phyloP scores from a whole-genome alignment of 2,113 vertebrate genomes.

The Seriola dumerili region DNA sequence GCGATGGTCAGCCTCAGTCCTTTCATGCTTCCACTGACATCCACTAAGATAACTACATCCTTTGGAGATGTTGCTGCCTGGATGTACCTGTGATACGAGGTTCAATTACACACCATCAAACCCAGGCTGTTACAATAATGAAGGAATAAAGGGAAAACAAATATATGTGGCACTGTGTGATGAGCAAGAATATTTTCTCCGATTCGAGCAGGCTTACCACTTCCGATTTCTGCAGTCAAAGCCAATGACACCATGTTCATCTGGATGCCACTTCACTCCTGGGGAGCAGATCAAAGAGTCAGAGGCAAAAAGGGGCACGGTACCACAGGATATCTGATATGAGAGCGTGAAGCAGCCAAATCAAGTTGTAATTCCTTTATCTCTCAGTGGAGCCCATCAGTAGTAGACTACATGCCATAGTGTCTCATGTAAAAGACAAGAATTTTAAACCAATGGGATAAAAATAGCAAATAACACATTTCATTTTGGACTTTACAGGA shows the following conservation, averaged over 20 bases:
- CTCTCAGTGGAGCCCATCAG: neutral
- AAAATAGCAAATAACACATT: neutral
- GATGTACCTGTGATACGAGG: slow-evolving; percentile 90
- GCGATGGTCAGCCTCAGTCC: slow-evolving; percentile 97
- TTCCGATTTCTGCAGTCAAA: slow-evolving; percentile 99
- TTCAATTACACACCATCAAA: neutral
- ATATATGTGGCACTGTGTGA: neutral
- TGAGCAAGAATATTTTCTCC: neutral
- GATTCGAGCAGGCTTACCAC: slow-evolving; percentile 85
- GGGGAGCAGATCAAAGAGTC: neutral
- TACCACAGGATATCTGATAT: neutral
- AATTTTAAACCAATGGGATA: neutral
- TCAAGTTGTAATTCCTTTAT: neutral
- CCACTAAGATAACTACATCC: slow-evolving; percentile 97
- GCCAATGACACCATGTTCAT: slow-evolving; percentile 97
- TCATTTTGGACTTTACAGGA: neutral
- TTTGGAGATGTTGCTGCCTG: slow-evolving; percentile 99
- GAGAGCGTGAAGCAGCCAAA: neutral
- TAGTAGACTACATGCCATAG: neutral
- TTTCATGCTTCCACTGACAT: slow-evolving; percentile 99
- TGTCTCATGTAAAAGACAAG: too few relatives aligned
- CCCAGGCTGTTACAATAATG: neutral
- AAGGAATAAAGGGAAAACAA: neutral
- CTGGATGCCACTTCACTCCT: slow-evolving; percentile 99
- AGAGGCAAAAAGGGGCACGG: neutral